Conservation (phyloP, 2,888 invertebrate genomes). For the Dromius quadrimaculatus region DNA sequence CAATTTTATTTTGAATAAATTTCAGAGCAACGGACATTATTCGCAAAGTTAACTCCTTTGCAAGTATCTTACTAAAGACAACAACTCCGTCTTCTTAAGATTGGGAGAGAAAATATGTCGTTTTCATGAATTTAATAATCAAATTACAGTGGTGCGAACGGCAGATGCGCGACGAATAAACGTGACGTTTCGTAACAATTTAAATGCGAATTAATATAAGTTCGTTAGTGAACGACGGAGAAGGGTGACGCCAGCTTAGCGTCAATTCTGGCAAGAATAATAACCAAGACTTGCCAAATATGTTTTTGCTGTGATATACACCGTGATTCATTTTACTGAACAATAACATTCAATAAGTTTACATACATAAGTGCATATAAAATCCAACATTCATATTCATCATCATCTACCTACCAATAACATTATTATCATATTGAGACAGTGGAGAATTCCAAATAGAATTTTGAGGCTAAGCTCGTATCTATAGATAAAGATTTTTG, state of each 20-base stretch:
- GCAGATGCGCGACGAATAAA: background rate
- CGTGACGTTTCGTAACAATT: conserved; percentile 42
- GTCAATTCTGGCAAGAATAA: conserved; percentile 37
- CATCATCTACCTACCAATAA: too few species aligned
- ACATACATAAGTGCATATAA: too few species aligned
- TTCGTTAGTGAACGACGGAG: conserved; percentile 33
- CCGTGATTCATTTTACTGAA: too few species aligned
- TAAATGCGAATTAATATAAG: conserved; percentile 48
- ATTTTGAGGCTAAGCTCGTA: too few species aligned
- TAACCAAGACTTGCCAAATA: conserved; percentile 40
- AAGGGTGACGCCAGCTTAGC: conserved; percentile 32
- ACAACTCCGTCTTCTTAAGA: background rate
- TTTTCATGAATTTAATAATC: conserved; percentile 47
- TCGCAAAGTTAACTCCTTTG: too few species aligned
- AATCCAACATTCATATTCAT: too few species aligned
- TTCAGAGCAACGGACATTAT: too few species aligned
- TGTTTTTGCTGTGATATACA: conserved; percentile 44
- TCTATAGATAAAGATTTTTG: too few species aligned
- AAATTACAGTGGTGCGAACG: conserved; percentile 33
- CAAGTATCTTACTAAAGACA: background rate
- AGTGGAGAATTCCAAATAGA: too few species aligned
- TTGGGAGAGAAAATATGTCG: conserved; percentile 26
- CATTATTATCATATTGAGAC: too few species aligned
- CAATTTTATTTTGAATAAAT: background rate
- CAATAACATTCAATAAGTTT: too few species aligned